These are phyloP conservation scores for Xyliphius kryptos DNA, from an alignment of 2,113 vertebrate genomes.

Conservation along the genomic window DNA sequence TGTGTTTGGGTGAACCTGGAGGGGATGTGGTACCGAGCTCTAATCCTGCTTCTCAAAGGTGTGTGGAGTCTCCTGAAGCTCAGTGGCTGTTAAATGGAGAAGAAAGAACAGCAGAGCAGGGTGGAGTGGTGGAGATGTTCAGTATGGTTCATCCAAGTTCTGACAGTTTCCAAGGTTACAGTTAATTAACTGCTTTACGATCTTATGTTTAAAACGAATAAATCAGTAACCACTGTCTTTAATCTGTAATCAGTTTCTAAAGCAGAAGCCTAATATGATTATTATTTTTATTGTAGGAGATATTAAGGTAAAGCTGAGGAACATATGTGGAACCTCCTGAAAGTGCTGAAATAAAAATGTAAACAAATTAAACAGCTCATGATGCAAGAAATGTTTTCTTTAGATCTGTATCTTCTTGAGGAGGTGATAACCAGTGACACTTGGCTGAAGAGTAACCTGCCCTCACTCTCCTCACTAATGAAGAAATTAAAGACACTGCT, in stretches of 20 bases:
- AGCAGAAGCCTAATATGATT: too few relatives aligned
- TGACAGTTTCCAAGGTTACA: conserved; percentile 5
- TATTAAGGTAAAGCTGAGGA: too few relatives aligned
- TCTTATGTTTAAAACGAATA: too few relatives aligned
- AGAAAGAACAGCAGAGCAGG: not conserved
- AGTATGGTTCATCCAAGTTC: conserved; percentile 25
- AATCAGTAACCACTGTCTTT: too few relatives aligned
- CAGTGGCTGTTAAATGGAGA: conserved; percentile 27
- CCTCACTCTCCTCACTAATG: conserved; percentile 47
- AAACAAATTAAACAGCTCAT: too few relatives aligned
- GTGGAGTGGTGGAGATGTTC: conserved; percentile 51
- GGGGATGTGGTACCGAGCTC: conserved; percentile 53
- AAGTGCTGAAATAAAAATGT: too few relatives aligned
- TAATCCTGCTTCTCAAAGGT: conserved; percentile 48
- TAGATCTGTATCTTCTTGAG: conserved; percentile 54
- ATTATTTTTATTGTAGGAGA: too few relatives aligned
- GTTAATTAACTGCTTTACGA: not conserved
- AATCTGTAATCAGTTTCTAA: too few relatives aligned
- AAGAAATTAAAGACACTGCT: conserved; percentile 52
- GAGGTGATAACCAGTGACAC: conserved; percentile 47
- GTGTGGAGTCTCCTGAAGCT: conserved; percentile 32
- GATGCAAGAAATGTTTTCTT: not conserved
- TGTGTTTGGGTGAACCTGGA: conserved; percentile 6
- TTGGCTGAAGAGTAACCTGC: conserved; percentile 54
- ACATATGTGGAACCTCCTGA: too few relatives aligned